Base-by-base conservation (phyloP, 1,140 invertebrate genomes). In the Heliconius hewitsoni region DNA sequence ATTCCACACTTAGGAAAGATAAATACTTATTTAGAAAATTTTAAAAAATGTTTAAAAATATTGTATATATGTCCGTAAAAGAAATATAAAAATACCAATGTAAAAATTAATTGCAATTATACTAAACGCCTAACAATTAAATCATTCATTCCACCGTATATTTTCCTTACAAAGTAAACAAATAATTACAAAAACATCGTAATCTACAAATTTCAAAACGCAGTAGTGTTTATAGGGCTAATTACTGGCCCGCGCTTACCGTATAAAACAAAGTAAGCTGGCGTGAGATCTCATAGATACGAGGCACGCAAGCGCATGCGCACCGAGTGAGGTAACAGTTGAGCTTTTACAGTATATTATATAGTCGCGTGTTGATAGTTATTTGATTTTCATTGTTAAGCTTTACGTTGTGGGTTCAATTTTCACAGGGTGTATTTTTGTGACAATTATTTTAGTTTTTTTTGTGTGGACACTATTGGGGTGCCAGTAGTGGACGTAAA, bases 291-390 rank as follows among this genome's bases (percentile, higher is more conserved):
- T 50, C 37, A 76, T 30, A 76, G 74, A 76, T 76, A 76, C 70
- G 60, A 30, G n/a, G 60, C 74, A 76, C 74, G 74, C 77, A 42
- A 78, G 52, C 77, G 77, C 77, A 73, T 72, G 77, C 77, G 71
- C 77, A 70, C 46, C 18, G 52, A 23, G 19, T 23, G 19, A 19
- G 50, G 16, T 23, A 19, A 3, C 9, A 66, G 2, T 30, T 3
- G 23, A 66, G 23, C 23, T 66, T 66, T 66, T 66, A 66, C 3
- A 30, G 23, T 27, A 52, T 2, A 19, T 30, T 66, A 66, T 16
- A 66, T 66, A 66, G 3, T 13, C 60, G 60, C 60, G 1, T 66
- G 60, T 27, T 30, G n/a, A 23, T 23, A n/a, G 19, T 23, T 8
- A 2, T n/a, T 55, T 1, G 52, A 55, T 55, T 55, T 55, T 55